phyloP scores from a whole-genome alignment of 2,888 invertebrate genomes.

The Epirrhoe alternata region DNA sequence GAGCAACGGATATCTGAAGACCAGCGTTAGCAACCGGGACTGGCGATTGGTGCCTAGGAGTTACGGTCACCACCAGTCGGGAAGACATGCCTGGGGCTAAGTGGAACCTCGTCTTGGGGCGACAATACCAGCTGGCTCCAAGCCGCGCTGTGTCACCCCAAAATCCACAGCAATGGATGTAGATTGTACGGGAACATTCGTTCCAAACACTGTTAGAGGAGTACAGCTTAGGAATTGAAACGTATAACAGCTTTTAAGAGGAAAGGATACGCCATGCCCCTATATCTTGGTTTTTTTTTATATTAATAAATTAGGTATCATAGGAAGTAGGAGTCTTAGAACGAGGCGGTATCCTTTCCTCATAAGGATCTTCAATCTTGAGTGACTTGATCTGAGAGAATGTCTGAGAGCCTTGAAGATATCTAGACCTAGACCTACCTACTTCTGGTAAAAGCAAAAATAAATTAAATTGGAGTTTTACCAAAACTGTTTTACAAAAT shows the following conservation, averaged over 20 bases:
- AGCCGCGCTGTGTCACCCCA: conserved; percentile 60
- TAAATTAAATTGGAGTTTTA: too few relatives aligned
- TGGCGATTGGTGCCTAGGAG: conserved; percentile 54
- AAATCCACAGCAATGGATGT: conserved; percentile 62
- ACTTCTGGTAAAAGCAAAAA: too few relatives aligned
- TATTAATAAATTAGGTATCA: too few relatives aligned
- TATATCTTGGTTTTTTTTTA: too few relatives aligned
- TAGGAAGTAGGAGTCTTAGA: too few relatives aligned
- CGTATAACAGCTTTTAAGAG: not conserved
- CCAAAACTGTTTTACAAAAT: too few relatives aligned
- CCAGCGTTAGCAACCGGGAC: conserved; percentile 50
- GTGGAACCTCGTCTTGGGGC: conserved; percentile 62
- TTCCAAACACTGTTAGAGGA: conserved; percentile 60
- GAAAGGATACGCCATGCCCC: too few relatives aligned
- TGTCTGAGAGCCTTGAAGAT: too few relatives aligned
- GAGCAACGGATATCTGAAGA: conserved; percentile 64
- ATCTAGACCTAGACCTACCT: too few relatives aligned
- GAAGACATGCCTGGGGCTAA: conserved; percentile 64
- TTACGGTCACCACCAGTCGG: conserved; percentile 55
- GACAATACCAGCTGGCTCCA: conserved; percentile 66
- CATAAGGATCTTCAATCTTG: too few relatives aligned
- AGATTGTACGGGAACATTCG: conserved; percentile 55
- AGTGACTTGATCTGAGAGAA: too few relatives aligned
- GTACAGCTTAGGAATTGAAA: not conserved
- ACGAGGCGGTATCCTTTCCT: too few relatives aligned